Base-by-base conservation (phyloP, 2,888 invertebrate species). In the Polydrusus cervinus region DNA sequence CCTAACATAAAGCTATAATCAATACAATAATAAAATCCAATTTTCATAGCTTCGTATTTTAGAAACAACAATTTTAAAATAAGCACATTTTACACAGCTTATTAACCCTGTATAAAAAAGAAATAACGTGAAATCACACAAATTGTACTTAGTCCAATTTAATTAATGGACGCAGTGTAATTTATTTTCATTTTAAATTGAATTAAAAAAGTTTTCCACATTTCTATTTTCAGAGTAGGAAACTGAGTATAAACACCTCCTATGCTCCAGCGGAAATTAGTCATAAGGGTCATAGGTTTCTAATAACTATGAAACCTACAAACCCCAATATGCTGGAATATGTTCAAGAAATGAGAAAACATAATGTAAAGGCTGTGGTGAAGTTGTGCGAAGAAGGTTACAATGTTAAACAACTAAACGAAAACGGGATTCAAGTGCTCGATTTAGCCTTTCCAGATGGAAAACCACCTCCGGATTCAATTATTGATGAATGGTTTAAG, bases 301-400 rank as follows among this genome's bases (percentile, higher is more conserved):
- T 81, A 14, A 81, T 81, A 49, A 80, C 81, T 43, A 81, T 79
- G 72, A 80, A 78, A 45, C 81, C 81, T 5, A 77, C 79, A 1
- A 77, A 81, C 51, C 79, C 76, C 18, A 76, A 69, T 40, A 71
- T 81, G 74, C 71, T 79, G n/a, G 70, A 68, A n/a, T 81, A 80
- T 57, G 74, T 81, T 55, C 78, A 79, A 53, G 80, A 81, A 69
- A 53, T 81, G 72, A 79, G 80, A 38, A 81, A 77, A 18, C 79
- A 79, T 62, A 77, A 80, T 57, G 80, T 76, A 0, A 72, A 66
- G 20, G 76, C 78, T 45, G 79, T 81, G 7, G 76, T 81, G n/a
- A 79, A 81, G 49, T 76, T 81, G 3, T 81, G 81, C 71, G 80
- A 80, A 55, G 81, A 80, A 10, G 76, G 78, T 1, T 81, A 81